Evolutionary conservation across 2,888 invertebrate species (phyloP), one percentile per base, ranked within the genome.

Genomic region (Amphipoea oculea): DNA sequence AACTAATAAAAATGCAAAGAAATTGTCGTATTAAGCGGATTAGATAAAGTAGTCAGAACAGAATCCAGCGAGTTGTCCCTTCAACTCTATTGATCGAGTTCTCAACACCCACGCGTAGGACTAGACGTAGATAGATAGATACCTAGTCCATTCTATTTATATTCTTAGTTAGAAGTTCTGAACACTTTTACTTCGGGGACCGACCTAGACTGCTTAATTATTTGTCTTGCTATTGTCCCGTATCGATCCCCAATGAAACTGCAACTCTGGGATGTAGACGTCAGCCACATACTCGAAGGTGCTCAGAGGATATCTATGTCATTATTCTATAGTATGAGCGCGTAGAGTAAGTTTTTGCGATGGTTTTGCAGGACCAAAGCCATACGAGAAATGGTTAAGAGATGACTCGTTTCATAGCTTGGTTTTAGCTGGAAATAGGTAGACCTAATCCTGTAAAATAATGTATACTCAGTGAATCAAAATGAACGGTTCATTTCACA

Each of bases 121-220:
- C 9, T 29, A 57, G 17, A 12, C 57, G 66, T n/a, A 51, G n/a
- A 17, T 63, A 51, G n/a, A 17, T 63, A 66, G 12, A 14, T 23
- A 68, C 54, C 17, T 42, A 74, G 48, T 76, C 42, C 72, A 80
- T 12, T 40, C n/a, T 71, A 71, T 42, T 71, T 60, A 11, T 60
- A 71, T 83, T 80, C 63, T 75, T 48, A 70, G 83, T 71, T 45
- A 45, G 42, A 68, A 79, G 17, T 79, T 66, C n/a, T 65, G 62
- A 48, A 60, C 23, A 65, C 60, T 73, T 67, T 73, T 48, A 40
- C 54, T 66, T n/a, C 65, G 23, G 60, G 40, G 63, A 72, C 73
- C 20, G 5, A 77, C 60, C 57, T 60, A 74, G 73, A 71, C 73
- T 84, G 60, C 45, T 84, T 74, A 78, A 85, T 85, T 78, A 85